These are phyloP conservation scores for Lordiphosa fenestrarum DNA, from an alignment of 2,888 invertebrate species.

Conservation along the genomic window DNA sequence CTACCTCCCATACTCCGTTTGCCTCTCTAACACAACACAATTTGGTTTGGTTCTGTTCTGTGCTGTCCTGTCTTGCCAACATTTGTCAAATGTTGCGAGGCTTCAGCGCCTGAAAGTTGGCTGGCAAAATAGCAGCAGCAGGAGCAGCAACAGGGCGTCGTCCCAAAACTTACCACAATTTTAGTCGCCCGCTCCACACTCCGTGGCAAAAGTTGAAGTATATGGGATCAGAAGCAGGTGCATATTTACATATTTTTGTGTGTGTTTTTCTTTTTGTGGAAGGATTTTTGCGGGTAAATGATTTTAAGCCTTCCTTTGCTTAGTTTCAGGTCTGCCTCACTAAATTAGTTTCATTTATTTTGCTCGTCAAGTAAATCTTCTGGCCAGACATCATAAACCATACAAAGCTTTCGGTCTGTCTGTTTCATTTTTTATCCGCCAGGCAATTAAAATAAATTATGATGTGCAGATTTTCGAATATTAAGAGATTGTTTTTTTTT, in stretches of 20 bases:
- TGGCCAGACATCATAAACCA: conserved; percentile 72
- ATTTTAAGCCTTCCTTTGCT: conserved; percentile 54
- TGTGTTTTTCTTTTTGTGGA: conserved; percentile 7
- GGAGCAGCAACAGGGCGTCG: not conserved
- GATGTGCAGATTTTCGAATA: conserved; percentile 78
- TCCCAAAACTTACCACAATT: conserved; percentile 43
- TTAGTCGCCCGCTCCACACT: not conserved
- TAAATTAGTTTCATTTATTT: conserved; percentile 72
- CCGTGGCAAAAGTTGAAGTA: conserved; percentile 55
- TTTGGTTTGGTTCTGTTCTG: conserved; percentile 4
- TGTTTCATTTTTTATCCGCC: conserved; percentile 62
- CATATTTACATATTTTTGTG: conserved; percentile 65
- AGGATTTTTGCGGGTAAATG: conserved; percentile 59
- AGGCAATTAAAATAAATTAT: conserved; percentile 80
- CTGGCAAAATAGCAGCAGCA: conserved; percentile 64
- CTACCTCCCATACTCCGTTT: not conserved
- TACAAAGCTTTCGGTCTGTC: conserved; percentile 49
- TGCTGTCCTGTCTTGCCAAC: conserved; percentile 38
- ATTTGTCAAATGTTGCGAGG: conserved; percentile 72
- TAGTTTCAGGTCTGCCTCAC: conserved; percentile 57
- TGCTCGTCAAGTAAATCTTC: conserved; percentile 59
- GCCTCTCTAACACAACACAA: not conserved
- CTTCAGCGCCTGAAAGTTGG: conserved; percentile 41
- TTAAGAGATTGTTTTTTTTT: conserved; percentile 74
- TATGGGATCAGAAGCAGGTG: conserved; percentile 60